A percentile compares a stretch with the other conserved stretches of the same genome.
phyloP scores from a whole-genome alignment of 2,888 invertebrate genomes.

The Apodemia arnacis region DNA sequence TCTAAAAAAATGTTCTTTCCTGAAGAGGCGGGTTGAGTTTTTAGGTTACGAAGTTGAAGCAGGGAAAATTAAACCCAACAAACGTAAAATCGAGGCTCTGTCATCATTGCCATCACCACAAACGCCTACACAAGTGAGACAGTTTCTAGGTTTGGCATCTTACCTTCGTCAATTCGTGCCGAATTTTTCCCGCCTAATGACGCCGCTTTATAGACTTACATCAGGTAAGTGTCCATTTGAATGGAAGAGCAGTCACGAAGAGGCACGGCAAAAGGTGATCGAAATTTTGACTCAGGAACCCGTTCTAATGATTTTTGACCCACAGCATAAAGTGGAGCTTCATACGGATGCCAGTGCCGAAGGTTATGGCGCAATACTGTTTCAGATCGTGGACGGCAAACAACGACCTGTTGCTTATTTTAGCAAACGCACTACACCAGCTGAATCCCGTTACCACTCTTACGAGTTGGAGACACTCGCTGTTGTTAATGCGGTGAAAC shows the following conservation, averaged over 20 bases:
- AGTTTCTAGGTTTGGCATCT: slow-evolving; percentile 62
- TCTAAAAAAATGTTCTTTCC: slow-evolving; percentile 51
- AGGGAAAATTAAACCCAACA: slow-evolving; percentile 77
- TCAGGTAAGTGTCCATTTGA: slow-evolving; percentile 25
- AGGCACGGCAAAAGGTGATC: slow-evolving; percentile 60
- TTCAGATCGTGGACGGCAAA: slow-evolving; percentile 34
- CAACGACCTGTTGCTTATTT: slow-evolving; percentile 44
- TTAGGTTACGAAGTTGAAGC: slow-evolving; percentile 66
- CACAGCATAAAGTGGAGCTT: slow-evolving; percentile 17
- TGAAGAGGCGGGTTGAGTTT: slow-evolving; percentile 61
- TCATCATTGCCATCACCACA: not conserved
- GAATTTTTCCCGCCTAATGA: not conserved
- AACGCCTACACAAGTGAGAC: not conserved
- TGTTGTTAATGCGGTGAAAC: slow-evolving; percentile 67
- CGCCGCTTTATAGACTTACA: slow-evolving; percentile 38
- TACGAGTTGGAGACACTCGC: not conserved
- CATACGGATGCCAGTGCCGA: slow-evolving; percentile 79
- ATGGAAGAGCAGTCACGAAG: slow-evolving; percentile 20
- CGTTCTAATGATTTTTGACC: slow-evolving; percentile 64
- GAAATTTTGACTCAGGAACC: slow-evolving; percentile 46
- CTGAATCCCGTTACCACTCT: slow-evolving; percentile 47
- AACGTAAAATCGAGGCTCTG: slow-evolving; percentile 67
- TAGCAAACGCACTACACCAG: slow-evolving; percentile 30
- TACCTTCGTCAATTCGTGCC: slow-evolving; percentile 34
- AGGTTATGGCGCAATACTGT: slow-evolving; percentile 69